Evolutionary conservation across 2,797 vertebrate species (phyloP), one percentile per base, ranked within the genome.

Genomic region (Spheniscus humboldti): DNA sequence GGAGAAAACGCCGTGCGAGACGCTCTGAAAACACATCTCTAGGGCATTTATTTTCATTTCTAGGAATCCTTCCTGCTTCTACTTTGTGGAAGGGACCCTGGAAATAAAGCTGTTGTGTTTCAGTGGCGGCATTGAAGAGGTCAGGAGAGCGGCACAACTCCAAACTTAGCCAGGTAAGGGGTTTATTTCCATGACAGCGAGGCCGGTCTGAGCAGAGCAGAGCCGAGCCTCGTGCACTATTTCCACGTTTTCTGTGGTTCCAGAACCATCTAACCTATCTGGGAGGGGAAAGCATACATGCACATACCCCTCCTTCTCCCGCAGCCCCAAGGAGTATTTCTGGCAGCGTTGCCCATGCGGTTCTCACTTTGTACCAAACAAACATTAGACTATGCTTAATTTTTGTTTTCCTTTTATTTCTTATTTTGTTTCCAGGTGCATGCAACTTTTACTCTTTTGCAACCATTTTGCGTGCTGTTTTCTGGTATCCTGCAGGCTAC

Each of bases 1-100:
- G 41, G 33, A 35, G 25, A 28, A 22, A 45, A 45, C 0, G 2
- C 25, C 12, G 24, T 1, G 27, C 2, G 6, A 19, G n/a, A 48
- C 20, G 27, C 56, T 31, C 17, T 25, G 43, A 7, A 13, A 37
- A 14, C 56, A 6, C 73, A 31, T 3, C 73, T 23, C 73, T 13
- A 25, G 35, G 45, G n/a, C 43, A 17, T 30, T 59, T 45, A 6
- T 30, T 47, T 23, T 23, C 5, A 35, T 30, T 73, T n/a, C 73
- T 24, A 48, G 53, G 25, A 59, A 74, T 13, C 31, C 41, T 35
- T n/a, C 31, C 71, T 20, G 41, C 71, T n/a, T n/a, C 71, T 57
- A 2, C 50, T 35, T 22, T 6, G 7, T 4, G 24, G 53, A 39
- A 71, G 28, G 28, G 50, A 39, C 50, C 48, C 50, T 41, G 50